Evolutionary conservation across 2,888 invertebrate species (phyloP).

Genomic region (Mythimna pallens): DNA sequence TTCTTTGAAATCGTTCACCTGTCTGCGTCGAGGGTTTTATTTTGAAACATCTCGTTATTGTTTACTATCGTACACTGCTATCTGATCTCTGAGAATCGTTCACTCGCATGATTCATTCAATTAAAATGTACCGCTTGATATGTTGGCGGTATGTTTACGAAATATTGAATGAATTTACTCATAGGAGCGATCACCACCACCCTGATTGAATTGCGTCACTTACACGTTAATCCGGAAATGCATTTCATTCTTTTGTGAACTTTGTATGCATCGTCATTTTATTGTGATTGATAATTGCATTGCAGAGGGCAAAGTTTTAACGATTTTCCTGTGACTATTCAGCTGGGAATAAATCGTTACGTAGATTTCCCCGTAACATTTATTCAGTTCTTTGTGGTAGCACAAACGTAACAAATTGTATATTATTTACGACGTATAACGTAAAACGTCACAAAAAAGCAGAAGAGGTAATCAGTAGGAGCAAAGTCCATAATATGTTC

Average conservation of each 20-base stretch:
- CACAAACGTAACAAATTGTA: conserved; percentile 9
- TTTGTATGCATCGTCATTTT: conserved; percentile 14
- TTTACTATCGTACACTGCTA: conserved; percentile 20
- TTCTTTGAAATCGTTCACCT: conserved; percentile 18
- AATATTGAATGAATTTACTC: conserved; percentile 33
- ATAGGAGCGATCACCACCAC: conserved; percentile 9
- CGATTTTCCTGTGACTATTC: conserved; percentile 1
- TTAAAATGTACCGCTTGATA: conserved; percentile 29
- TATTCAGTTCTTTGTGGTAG: neutral
- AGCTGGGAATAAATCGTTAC: neutral
- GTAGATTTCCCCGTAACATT: neutral
- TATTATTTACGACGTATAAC: conserved; percentile 1
- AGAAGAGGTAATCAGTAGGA: conserved; percentile 38
- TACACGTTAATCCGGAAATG: conserved; percentile 30
- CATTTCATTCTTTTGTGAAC: conserved; percentile 24
- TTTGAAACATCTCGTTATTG: conserved; percentile 11
- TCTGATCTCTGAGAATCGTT: conserved; percentile 44
- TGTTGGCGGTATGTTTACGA: conserved; percentile 15
- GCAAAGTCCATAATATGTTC: conserved; percentile 48
- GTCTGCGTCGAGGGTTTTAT: conserved; percentile 10
- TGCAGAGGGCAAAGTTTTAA: neutral
- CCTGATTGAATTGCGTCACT: conserved; percentile 21
- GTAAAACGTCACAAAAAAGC: conserved; percentile 32
- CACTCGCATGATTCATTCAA: conserved; percentile 34
- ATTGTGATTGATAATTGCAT: conserved; percentile 13